Conservation (phyloP, 2,797 vertebrate genomes). For the Aphelocoma californica region DNA sequence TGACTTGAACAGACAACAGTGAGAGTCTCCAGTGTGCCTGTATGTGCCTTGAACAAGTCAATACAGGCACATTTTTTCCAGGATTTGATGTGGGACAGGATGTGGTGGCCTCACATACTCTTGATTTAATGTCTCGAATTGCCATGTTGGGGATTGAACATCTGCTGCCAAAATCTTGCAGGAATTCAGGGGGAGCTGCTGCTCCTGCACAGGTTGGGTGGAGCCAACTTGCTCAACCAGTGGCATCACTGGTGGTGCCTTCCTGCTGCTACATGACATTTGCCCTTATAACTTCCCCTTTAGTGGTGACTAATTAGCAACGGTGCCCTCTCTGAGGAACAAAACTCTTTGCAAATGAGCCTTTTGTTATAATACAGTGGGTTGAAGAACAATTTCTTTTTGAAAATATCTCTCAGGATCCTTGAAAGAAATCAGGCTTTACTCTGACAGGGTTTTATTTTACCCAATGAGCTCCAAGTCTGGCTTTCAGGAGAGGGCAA, state of each 20-base stretch:
- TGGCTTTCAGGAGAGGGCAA: background rate
- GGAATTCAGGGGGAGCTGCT: background rate
- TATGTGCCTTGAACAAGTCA: background rate
- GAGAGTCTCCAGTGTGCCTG: background rate
- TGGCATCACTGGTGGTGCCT: background rate
- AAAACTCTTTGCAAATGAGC: slow-evolving; percentile 8
- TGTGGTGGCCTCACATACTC: background rate
- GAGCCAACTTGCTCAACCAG: background rate
- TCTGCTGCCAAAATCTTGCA: background rate
- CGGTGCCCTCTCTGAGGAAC: background rate
- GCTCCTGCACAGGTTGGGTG: background rate
- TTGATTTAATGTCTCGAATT: background rate
- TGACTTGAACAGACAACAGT: background rate
- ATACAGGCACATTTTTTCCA: rapidly evolving
- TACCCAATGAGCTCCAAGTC: background rate
- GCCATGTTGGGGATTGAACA: background rate
- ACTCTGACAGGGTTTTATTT: background rate
- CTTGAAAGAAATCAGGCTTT: background rate
- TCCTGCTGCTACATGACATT: background rate
- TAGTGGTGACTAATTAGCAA: background rate
- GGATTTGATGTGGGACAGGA: background rate
- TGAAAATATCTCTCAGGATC: background rate
- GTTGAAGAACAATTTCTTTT: background rate
- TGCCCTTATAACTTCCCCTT: background rate
- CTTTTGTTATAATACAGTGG: background rate